Conservation (phyloP, 2,797 vertebrate species). For the Coluber constrictor region DNA sequence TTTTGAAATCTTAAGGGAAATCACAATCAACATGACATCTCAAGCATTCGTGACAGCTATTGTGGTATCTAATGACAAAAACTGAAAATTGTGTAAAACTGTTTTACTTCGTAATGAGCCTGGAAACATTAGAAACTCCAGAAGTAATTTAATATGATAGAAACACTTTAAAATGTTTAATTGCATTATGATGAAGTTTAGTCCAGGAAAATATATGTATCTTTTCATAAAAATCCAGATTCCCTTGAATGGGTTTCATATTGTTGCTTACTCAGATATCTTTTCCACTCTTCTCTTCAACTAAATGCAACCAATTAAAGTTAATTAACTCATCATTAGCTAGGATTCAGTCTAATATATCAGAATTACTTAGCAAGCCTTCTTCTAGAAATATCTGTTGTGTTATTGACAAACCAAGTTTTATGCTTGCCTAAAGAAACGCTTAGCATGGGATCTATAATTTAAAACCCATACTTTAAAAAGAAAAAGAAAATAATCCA, state of each 20-base stretch:
- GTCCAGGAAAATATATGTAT: background rate
- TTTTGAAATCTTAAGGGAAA: constrained; percentile 12
- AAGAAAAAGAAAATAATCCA: background rate
- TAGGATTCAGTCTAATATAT: background rate
- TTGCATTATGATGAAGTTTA: constrained; percentile 30
- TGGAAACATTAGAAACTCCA: constrained; percentile 12
- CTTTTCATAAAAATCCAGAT: background rate
- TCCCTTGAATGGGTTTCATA: background rate
- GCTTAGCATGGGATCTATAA: background rate
- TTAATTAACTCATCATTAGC: background rate
- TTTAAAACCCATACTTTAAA: background rate
- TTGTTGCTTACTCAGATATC: background rate
- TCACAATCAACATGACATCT: constrained; percentile 16
- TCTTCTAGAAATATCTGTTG: background rate
- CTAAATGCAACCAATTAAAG: background rate
- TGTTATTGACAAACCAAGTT: background rate
- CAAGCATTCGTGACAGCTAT: constrained; percentile 1
- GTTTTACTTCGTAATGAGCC: constrained; percentile 7
- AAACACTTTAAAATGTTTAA: constrained; percentile 42
- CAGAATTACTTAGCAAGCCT: background rate
- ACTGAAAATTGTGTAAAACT: background rate
- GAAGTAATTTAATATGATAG: constrained; percentile 38
- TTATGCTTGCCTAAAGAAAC: background rate
- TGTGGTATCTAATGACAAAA: constrained; percentile 17
- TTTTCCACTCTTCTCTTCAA: background rate